Conservation (phyloP, 2,888 invertebrate species). For the Scaptomyza cyrtandrae region DNA sequence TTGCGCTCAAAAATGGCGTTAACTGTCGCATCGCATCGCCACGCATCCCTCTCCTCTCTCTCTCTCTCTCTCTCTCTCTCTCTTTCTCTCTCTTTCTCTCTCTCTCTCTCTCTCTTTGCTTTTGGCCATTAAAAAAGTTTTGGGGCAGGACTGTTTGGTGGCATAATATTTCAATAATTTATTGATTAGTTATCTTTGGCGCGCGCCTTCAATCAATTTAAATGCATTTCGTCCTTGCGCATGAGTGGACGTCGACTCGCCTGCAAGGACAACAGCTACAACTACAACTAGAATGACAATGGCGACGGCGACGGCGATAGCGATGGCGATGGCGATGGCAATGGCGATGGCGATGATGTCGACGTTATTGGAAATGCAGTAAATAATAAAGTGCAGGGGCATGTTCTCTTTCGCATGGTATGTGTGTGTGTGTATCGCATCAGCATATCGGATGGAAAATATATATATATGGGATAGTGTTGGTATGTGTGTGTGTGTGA, state of each 20-base stretch:
- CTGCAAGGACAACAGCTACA: constrained; percentile 41
- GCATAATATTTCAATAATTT: constrained; percentile 70
- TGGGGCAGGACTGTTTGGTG: not conserved
- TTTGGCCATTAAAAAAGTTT: too few relatives aligned
- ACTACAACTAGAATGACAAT: not conserved
- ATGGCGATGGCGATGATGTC: constrained; percentile 18
- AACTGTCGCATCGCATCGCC: not conserved
- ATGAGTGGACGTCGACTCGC: constrained; percentile 64
- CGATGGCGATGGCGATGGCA: constrained; percentile 3
- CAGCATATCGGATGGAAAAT: constrained; percentile 42
- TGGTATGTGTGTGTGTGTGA: constrained; percentile 1
- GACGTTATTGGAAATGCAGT: constrained; percentile 71
- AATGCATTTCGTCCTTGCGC: constrained; percentile 77
- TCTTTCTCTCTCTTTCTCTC: too few relatives aligned
- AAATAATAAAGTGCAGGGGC: constrained; percentile 66
- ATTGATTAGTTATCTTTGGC: constrained; percentile 76
- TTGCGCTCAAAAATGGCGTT: constrained; percentile 18
- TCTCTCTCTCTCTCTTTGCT: too few relatives aligned
- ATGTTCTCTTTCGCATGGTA: constrained; percentile 14
- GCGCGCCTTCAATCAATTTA: constrained; percentile 71
- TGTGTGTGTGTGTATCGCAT: constrained; percentile 18
- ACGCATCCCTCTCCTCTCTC: too few relatives aligned
- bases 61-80: too few relatives aligned
- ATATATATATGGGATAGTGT: constrained; percentile 16
- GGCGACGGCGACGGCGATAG: not conserved